phyloP scores from a whole-genome alignment of 2,113 vertebrate species.

The Chlamydotis undulata region DNA sequence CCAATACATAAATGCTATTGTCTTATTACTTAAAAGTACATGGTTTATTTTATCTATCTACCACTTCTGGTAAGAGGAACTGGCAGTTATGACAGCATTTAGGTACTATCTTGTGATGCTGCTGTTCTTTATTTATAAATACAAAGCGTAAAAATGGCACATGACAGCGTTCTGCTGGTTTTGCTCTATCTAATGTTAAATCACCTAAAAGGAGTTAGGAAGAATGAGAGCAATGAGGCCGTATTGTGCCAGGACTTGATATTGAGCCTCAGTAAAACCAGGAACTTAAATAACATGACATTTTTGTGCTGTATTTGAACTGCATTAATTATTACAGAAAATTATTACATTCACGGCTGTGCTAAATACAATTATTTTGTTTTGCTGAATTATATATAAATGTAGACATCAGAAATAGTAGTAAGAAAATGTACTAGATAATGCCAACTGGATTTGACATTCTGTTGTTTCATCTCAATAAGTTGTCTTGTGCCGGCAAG shows the following conservation, averaged over 20 bases:
- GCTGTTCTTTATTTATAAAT: not conserved
- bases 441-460: not conserved
- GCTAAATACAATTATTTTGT: not conserved
- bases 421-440: not conserved
- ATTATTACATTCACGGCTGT: not conserved
- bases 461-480: not conserved
- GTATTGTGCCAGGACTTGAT: not conserved
- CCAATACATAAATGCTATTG: not conserved
- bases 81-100: not conserved
- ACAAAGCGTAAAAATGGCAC: not conserved
- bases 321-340: not conserved
- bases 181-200: not conserved
- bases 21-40: not conserved
- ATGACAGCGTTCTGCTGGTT: not conserved
- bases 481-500: not conserved
- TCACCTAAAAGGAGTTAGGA: not conserved
- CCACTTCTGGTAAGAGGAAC: not conserved
- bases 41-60: not conserved
- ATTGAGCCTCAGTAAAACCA: not conserved
- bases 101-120: not conserved
- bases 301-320: not conserved
- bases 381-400: not conserved
- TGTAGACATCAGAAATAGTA: not conserved
- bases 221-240: not conserved
- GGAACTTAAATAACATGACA: not conserved